phyloP scores from a whole-genome alignment of 2,797 vertebrate species.

The Semotilus atromaculatus region DNA sequence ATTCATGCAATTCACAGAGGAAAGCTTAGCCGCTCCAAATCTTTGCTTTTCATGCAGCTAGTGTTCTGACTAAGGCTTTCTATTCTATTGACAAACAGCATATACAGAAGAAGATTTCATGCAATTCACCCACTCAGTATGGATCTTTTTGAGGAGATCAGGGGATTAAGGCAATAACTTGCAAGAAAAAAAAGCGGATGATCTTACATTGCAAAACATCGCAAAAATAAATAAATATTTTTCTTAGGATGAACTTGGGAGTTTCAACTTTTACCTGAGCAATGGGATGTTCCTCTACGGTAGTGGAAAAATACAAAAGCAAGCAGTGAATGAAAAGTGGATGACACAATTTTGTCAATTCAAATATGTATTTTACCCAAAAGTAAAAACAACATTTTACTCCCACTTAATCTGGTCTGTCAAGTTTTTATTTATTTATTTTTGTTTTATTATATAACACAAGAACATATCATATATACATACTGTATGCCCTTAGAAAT shows the following conservation, averaged over 20 bases:
- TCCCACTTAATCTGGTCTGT: background rate
- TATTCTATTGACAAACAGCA: conserved; percentile 37
- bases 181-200: background rate
- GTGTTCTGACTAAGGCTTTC: conserved; percentile 7
- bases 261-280: background rate
- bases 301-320: background rate
- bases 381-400: background rate
- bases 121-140: conserved; percentile 24
- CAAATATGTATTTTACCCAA: background rate
- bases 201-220: background rate
- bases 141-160: conserved; percentile 26
- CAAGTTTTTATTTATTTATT: no score
- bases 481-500: background rate
- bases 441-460: no score
- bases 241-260: background rate
- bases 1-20: conserved; percentile 36
- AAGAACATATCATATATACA: background rate
- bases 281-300: background rate
- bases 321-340: background rate
- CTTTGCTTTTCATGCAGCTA: conserved; percentile 41
- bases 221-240: background rate
- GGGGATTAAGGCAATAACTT: conserved; percentile 10
- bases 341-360: background rate
- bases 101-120: conserved; percentile 34
- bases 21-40: conserved; percentile 24